phyloP scores from a whole-genome alignment of 2,797 vertebrate species.

The Typhlichthys eigenmanni region DNA sequence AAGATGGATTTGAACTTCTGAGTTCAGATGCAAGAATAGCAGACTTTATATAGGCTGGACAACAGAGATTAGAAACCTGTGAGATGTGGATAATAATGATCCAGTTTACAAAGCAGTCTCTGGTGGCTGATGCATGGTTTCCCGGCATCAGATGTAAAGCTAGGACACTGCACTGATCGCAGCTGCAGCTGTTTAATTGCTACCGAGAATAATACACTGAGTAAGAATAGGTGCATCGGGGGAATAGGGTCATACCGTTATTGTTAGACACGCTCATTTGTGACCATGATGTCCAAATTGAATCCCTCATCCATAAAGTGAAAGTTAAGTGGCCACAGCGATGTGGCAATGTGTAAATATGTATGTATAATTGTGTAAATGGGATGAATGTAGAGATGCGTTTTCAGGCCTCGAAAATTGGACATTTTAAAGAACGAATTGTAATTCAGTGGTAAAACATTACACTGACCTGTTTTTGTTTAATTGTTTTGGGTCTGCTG shows the following conservation, averaged over 20 bases:
- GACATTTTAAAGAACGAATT: too few species aligned
- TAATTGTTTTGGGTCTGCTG: slow-evolving; percentile 3
- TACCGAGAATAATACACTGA: neutral
- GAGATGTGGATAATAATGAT: neutral
- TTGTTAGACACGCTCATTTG: neutral
- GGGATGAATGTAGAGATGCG: neutral
- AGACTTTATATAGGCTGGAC: neutral
- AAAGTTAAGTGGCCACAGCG: neutral
- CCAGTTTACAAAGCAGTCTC: neutral
- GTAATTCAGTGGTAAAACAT: too few species aligned
- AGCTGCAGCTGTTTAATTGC: slow-evolving; percentile 7
- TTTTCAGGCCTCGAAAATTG: neutral
- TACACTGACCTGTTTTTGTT: neutral
- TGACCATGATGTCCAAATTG: neutral
- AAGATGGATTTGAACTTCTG: slow-evolving; percentile 6
- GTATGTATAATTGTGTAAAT: neutral
- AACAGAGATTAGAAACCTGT: neutral
- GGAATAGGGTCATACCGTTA: neutral
- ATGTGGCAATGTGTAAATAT: neutral
- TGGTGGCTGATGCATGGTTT: slow-evolving; percentile 1
- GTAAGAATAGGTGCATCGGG: neutral
- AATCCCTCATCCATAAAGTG: neutral
- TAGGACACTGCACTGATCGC: neutral
- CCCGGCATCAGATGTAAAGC: neutral
- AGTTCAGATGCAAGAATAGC: neutral